Evolutionary conservation across 1,140 invertebrate species (phyloP), one percentile per base, ranked within the genome.

Genomic region (Fopius arisanus): DNA sequence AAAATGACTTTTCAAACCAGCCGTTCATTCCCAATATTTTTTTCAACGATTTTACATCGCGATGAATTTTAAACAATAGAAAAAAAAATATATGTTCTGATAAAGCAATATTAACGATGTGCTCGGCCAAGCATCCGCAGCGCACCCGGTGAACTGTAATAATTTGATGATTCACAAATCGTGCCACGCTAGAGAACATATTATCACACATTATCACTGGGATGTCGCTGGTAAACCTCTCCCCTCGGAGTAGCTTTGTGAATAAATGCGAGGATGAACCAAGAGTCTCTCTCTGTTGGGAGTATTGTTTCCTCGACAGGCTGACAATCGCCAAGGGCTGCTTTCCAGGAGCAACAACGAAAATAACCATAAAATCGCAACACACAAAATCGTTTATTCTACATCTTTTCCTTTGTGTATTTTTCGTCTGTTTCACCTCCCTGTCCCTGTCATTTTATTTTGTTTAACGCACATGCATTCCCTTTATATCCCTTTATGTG

Each of bases 61-160:
- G 9, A 10, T 26, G 1, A 59, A 59, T 59, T 59, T 59, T 26
- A 28, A 59, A 26, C 19, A 28, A 26, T 26, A 59, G 3, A 48
- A 48, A 48, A 48, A 48, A n/a, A 5, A 5, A 14, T 10, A 59
- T 59, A 26, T 59, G 19, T 26, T 59, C 23, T 29, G 70, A 72
- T 72, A 73, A 73, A 67, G 41, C 19, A 73, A 67, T 73, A 73
- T 73, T 73, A 67, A 73, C 51, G 71, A 73, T 65, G 43, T 73
- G 63, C 67, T 73, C 67, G 67, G 67, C 63, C 59, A 59, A 67
- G 63, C 43, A 65, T 21, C 51, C 33, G 67, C 67, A 26, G 71
- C 9, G 37, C 29, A 67, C 16, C 21, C 41, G 41, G 6, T 73
- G 65, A 67, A 67, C 48, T 40, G 71, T 73, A 43, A 73, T 73